Base-by-base conservation (phyloP, 2,797 vertebrate species). In the Orestias chungarensis region DNA sequence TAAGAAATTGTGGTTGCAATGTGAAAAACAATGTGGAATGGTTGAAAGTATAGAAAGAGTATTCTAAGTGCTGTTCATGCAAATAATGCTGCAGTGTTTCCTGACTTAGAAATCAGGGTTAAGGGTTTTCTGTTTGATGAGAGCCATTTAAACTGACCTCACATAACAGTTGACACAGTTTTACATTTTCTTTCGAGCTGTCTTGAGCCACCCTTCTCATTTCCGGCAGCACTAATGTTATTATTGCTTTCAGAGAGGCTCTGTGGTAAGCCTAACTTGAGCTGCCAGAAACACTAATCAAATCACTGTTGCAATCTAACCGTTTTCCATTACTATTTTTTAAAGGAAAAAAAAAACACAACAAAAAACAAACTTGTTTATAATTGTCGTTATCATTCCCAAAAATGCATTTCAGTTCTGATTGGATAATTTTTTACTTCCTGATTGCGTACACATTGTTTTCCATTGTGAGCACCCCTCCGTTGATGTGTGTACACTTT, bases 141-240 rank as follows among this genome's bases (percentile, higher is more conserved):
- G 67, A 82, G 62, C 54, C 67, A 70, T 79, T 78, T 71, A 70
- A 64, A 61, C 55, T 81, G 82, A 86, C 80, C 78, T 78, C 72
- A 54, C 70, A 83, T 29, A 52, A 61, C 68, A 59, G 54, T 64
- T 76, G 75, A 66, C 64, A 64, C 73, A 66, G 52, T 69, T 52
- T 68, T 47, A 52, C 25, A 42, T 73, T 78, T 72, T 66, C 29
- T 68, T 78, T 64, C 69, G 54, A 66, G 68, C 31, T 57, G 40
- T 68, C n/a, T 57, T 76, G 65, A 70, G 64, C 69, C 64, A 12
- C 23, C 59, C 55, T 42, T 23, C 54, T 72, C 4, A 25, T 78
- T 73, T 72, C 71, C 69, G 76, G 68, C 27, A 43, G 65, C 38
- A 38, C 38, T 38, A 38, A 38, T 38, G 4, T 9, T 4, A 38